Base-by-base conservation (phyloP, 2,888 invertebrate genomes). In the Sminthurinus aureus region DNA sequence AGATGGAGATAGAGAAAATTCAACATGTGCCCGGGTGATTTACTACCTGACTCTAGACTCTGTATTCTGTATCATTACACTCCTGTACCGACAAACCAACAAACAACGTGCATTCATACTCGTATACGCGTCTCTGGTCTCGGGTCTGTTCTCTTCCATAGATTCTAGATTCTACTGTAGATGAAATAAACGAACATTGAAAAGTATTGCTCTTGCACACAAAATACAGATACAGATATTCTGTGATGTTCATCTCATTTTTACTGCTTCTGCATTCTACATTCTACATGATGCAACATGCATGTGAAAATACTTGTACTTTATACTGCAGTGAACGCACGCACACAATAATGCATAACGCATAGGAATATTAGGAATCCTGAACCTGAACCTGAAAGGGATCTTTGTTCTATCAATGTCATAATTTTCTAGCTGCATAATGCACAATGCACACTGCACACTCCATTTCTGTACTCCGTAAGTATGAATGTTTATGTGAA, bases 371-470 rank as follows among this genome's bases (percentile, higher is more conserved):
- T n/a, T n/a, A 38, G 38, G 6, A 38, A 38, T 38, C 38, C 38
- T 38, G 38, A 38, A 38, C 38, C 38, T 38, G 38, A 38, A 38
- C 81, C 83, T 85, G 82, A 85, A 85, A 77, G 84, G 64, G 51
- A 66, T 80, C 85, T 85, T 85, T 85, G 83, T 84, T 84, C 83
- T 78, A 83, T 85, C 85, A 85, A 85, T 85, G 83, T 85, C 83
- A 85, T 85, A 83, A 83, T 85, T 85, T 79, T 81, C 67, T 76
- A 79, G 81, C 79, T 84, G 38, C n/a, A n/a, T n/a, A n/a, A n/a
- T n/a, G n/a, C n/a, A n/a, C n/a, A n/a, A n/a, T 26, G 51, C 79
- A 50, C 64, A 13, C 77, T 58, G n/a, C 20, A 77, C 79, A 73
- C 75, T 64, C 83, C 83, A 83, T 79, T 79, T n/a, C n/a, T n/a